A percentile compares a stretch with the other conserved stretches of the same genome.
Evolutionary conservation across 2,113 vertebrate genomes (phyloP).

Genomic region (Tragelaphus imberbis): DNA sequence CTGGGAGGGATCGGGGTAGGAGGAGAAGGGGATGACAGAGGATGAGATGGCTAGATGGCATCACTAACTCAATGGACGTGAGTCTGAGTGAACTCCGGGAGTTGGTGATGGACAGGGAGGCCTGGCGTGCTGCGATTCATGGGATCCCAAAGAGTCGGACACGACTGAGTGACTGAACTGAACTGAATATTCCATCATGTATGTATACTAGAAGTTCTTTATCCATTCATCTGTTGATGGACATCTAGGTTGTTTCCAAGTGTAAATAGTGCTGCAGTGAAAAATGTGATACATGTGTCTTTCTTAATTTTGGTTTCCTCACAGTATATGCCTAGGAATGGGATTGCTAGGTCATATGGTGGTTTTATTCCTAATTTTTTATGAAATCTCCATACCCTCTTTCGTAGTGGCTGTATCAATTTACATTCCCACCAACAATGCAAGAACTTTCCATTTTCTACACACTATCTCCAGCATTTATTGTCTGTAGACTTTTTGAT

Average conservation of each 20-base stretch:
- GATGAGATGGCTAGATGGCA: no score
- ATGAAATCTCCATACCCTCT: background rate
- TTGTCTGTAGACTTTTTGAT: background rate
- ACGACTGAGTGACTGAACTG: no score
- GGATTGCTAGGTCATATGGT: background rate
- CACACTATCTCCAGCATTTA: background rate
- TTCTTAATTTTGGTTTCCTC: background rate
- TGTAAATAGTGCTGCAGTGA: background rate
- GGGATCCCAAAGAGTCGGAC: no score
- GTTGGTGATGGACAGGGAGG: no score
- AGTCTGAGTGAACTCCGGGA: no score
- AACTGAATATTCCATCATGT: no score
- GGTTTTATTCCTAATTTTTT: background rate
- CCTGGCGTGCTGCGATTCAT: no score
- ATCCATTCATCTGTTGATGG: no score
- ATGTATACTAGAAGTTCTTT: no score
- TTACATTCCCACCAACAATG: background rate
- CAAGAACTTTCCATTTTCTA: background rate
- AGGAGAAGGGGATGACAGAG: accelerated
- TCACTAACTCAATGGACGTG: no score
- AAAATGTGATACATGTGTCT: background rate
- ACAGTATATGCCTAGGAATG: background rate
- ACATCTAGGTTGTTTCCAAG: background rate
- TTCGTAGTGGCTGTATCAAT: background rate
- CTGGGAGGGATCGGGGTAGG: no score